These are phyloP conservation scores for Lutjanus campechanus DNA, from an alignment of 2,797 vertebrate genomes.

Conservation along the genomic window DNA sequence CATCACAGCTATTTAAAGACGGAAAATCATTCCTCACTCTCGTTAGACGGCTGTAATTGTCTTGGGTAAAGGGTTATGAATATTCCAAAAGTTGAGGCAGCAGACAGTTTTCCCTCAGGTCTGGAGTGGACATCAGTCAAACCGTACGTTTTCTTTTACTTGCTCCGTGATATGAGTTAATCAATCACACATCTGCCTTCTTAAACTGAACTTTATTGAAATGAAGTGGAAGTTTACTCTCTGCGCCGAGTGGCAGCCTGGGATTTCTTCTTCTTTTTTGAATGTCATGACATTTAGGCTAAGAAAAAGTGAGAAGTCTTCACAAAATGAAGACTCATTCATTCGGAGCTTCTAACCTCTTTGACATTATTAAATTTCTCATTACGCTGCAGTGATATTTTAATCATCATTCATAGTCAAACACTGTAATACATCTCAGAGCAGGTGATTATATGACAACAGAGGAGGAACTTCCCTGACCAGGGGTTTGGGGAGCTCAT, in stretches of 20 bases:
- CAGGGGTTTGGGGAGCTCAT: not conserved
- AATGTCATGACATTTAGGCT: constrained; percentile 52
- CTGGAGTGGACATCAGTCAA: constrained; percentile 65
- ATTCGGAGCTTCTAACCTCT: constrained; percentile 33
- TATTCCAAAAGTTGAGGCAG: constrained; percentile 64
- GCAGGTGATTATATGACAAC: constrained; percentile 20
- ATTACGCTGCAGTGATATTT: constrained; percentile 31
- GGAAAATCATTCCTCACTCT: constrained; percentile 43
- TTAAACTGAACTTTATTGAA: constrained; percentile 44
- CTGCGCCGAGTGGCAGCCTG: not conserved
- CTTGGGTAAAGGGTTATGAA: constrained; percentile 69
- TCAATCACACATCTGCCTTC: constrained; percentile 29
- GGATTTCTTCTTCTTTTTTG: constrained; percentile 17
- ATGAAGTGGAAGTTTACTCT: constrained; percentile 44
- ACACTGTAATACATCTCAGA: constrained; percentile 11
- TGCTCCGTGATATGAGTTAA: constrained; percentile 19
- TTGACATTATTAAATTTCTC: constrained; percentile 53
- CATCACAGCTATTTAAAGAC: constrained; percentile 45
- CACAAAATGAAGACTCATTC: constrained; percentile 20
- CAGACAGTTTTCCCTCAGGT: constrained; percentile 54
- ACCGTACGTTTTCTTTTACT: constrained; percentile 22
- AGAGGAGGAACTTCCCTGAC: not conserved
- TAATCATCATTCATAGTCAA: constrained; percentile 46
- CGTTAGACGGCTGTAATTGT: constrained; percentile 44
- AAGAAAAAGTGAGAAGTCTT: constrained; percentile 24